Percentiles rank a stretch among this genome's conserved stretches.
Evolutionary conservation across 2,888 invertebrate genomes (phyloP).

Genomic region (Drosophila anceps): DNA sequence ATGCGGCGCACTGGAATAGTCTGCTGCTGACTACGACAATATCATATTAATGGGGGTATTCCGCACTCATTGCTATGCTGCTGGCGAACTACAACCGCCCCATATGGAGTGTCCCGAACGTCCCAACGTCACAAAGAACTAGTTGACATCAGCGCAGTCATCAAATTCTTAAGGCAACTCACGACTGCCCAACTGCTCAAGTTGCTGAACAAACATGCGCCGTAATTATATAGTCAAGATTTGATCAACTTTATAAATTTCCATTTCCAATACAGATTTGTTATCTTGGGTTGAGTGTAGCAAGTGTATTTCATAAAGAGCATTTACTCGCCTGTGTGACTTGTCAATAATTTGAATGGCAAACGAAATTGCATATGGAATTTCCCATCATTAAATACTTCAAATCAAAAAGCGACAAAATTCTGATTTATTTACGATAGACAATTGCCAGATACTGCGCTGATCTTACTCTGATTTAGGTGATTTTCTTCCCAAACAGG

Average conservation of each 20-base stretch:
- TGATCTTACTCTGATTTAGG: not conserved
- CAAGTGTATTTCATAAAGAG: not conserved
- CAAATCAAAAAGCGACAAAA: not conserved
- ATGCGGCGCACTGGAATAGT: conserved; percentile 1
- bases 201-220: not conserved
- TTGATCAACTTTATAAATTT: not conserved
- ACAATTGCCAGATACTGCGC: conserved; percentile 17
- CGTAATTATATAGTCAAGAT: not conserved
- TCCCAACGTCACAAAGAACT: conserved; percentile 47
- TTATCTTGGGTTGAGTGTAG: too few species aligned
- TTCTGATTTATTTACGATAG: conserved; percentile 13
- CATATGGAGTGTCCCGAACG: conserved; percentile 24
- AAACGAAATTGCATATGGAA: conserved; percentile 20
- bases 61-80: conserved; percentile 38
- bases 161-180: conserved; percentile 16
- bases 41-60: conserved; percentile 46
- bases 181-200: not conserved
- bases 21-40: conserved; percentile 39
- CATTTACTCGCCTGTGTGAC: not conserved
- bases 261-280: not conserved
- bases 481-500: conserved; percentile 3
- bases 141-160: conserved; percentile 51
- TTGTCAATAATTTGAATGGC: not conserved
- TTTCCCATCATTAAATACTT: conserved; percentile 22
- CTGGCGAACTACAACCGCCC: conserved; percentile 14